Conservation (phyloP, 2,797 vertebrate species). For the Pyrocephalus nanus region DNA sequence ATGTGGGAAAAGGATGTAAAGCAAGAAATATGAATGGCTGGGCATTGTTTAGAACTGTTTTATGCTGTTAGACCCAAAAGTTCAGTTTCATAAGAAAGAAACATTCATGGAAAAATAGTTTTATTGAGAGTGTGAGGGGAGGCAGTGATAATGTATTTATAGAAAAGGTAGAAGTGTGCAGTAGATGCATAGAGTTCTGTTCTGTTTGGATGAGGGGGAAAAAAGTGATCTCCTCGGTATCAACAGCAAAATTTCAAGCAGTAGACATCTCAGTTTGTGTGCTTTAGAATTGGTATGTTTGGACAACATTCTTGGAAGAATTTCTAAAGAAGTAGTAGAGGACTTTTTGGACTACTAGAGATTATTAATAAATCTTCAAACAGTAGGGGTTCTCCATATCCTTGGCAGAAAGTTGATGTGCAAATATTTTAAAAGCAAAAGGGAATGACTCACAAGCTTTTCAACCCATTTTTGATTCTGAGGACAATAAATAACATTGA, state of each 20-base stretch:
- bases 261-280: background rate
- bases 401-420: background rate
- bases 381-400: background rate
- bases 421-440: slow-evolving; percentile 13
- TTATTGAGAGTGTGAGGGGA: background rate
- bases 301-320: background rate
- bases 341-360: background rate
- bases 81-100: slow-evolving; percentile 4
- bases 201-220: background rate
- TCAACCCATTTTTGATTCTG: background rate
- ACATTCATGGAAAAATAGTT: background rate
- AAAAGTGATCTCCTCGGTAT: background rate
- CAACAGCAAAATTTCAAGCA: background rate
- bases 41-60: slow-evolving; percentile 37
- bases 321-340: background rate
- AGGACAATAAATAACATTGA: background rate
- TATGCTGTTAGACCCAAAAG: background rate
- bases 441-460: background rate
- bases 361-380: slow-evolving; percentile 16
- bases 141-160: background rate
- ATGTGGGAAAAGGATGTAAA: slow-evolving; percentile 43
- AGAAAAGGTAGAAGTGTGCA: background rate
- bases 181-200: background rate
- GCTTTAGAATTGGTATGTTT: background rate
- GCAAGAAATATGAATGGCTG: slow-evolving; percentile 47